Conservation (phyloP, 2,797 vertebrate species). For the Nyctalus aviator region DNA sequence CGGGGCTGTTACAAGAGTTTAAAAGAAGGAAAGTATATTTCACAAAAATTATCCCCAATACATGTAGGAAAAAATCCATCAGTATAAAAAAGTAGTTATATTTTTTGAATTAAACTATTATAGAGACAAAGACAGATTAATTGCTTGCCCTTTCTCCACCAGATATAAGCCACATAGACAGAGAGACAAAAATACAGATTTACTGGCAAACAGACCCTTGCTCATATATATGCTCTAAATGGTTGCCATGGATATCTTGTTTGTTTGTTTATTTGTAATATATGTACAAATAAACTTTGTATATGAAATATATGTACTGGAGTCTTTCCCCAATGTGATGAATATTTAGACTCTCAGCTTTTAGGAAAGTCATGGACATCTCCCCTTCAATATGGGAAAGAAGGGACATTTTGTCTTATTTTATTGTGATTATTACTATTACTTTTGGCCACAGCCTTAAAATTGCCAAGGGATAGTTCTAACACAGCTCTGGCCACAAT, state of each 20-base stretch:
- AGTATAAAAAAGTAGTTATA: neutral
- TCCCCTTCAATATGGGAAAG: neutral
- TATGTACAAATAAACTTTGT: neutral
- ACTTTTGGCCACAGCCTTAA: conserved; percentile 57
- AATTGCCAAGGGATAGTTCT: conserved; percentile 47
- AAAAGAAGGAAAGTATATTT: neutral
- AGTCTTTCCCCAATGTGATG: neutral
- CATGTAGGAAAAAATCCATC: neutral
- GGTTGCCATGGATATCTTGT: neutral
- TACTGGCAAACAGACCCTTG: neutral
- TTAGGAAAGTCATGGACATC: neutral
- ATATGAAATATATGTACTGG: neutral
- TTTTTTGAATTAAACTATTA: conserved; percentile 6
- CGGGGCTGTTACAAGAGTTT: neutral
- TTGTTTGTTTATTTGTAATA: neutral
- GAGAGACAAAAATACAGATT: neutral
- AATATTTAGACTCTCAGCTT: neutral
- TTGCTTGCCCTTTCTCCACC: neutral
- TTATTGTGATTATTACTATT: conserved; percentile 65
- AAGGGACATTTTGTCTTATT: conserved; percentile 48
- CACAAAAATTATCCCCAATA: neutral
- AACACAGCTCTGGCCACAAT: conserved; percentile 40
- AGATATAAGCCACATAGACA: neutral
- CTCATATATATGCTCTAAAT: neutral
- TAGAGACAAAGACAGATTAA: neutral